Base-by-base conservation (phyloP, 1,140 invertebrate genomes). In the Anadara kagoshimensis region DNA sequence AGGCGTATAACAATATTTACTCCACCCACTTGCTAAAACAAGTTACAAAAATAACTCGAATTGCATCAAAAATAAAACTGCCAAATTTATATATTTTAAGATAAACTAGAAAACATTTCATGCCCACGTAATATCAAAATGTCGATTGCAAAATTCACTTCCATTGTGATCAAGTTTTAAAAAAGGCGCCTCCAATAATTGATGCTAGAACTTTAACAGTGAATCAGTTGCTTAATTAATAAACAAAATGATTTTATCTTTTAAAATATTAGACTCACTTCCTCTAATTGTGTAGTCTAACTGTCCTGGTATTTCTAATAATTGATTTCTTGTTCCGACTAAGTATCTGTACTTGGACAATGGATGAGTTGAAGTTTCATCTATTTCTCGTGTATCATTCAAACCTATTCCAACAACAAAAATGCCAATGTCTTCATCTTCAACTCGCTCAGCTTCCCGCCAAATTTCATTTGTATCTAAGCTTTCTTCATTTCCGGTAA, bases 401-500 rank as follows among this genome's bases (percentile, higher is more conserved):
- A 82, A 59, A 53, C 79, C 79, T 54, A 84, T 76, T 54, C 83
- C 83, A 63, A 85, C 76, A 49, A 76, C 79, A 73, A 79, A 85
- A 29, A 85, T 70, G 18, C 78, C 65, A 47, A 78, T 79, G n/a
- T 67, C 69, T 12, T 73, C 76, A 36, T 73, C 70, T 58, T 78
- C 69, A 26, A 67, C 74, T 36, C 70, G 51, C 41, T 79, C 75
- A 12, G 81, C 83, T 67, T 80, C 79, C 44, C 76, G 74, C 57
- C 83, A 73, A 12, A 81, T 80, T 16, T 69, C 72, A 0, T 75
- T 70, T 1, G 71, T 64, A 53, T 81, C 78, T 53, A 78, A 73
- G 69, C 85, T 86, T 22, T 82, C 78, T n/a, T 79, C 76, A 44
- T 79, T 76, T 36, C 78, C 81, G 26, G 82, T 82, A 14, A 85